Conservation (phyloP, 1,140 invertebrate genomes). For the Drosophila novamexicana region DNA sequence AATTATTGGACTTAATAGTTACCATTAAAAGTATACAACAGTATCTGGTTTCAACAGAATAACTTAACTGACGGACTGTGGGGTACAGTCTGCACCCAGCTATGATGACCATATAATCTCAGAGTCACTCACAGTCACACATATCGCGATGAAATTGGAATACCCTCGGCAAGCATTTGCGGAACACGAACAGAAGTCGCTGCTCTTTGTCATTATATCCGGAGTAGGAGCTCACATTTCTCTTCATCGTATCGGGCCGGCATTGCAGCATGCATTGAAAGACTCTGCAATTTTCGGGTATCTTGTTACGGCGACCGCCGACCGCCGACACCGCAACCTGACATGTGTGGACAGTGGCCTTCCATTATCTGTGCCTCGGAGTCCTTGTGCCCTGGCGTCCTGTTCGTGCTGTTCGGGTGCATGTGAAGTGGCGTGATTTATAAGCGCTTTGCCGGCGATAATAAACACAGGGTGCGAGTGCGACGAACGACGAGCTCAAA, state of each 20-base stretch:
- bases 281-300: conserved; percentile 55
- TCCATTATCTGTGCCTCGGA: conserved; percentile 46
- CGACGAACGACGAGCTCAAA: conserved; percentile 1
- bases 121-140: background rate
- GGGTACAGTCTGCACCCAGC: too few relatives aligned
- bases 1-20: too few relatives aligned
- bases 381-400: conserved; percentile 3
- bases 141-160: background rate
- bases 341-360: conserved; percentile 47
- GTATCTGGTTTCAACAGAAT: too few relatives aligned
- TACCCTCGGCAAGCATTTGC: background rate
- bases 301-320: conserved; percentile 5
- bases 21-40: too few relatives aligned
- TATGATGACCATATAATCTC: too few relatives aligned
- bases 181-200: background rate
- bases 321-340: conserved; percentile 2
- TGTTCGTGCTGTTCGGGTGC: conserved; percentile 32
- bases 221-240: background rate
- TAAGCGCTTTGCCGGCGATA: conserved; percentile 76
- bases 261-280: conserved; percentile 27
- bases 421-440: conserved; percentile 75
- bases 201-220: conserved; percentile 5
- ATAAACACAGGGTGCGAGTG: conserved; percentile 49
- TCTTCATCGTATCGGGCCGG: background rate
- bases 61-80: too few relatives aligned